phyloP scores from a whole-genome alignment of 2,888 invertebrate species.

The Silvanus unidentatus region DNA sequence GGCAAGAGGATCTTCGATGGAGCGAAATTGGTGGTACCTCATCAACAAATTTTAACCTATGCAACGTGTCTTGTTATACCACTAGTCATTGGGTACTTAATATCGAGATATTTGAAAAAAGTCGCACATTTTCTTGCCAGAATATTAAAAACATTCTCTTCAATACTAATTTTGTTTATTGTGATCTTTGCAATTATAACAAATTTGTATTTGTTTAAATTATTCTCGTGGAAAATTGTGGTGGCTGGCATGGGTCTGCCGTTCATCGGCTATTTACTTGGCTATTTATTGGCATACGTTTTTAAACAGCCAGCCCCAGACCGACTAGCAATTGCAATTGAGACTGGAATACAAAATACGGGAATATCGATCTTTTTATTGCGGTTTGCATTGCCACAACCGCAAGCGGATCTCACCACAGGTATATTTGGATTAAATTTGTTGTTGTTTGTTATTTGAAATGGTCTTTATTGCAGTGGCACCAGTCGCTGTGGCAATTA shows the following conservation, averaged over 20 bases:
- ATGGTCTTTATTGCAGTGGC: slow-evolving; percentile 54
- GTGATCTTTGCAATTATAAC: slow-evolving; percentile 80
- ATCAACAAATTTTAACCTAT: slow-evolving; percentile 66
- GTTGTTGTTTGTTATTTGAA: background rate
- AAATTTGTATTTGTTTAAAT: slow-evolving; percentile 82
- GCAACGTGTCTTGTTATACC: slow-evolving; percentile 75
- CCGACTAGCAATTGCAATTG: slow-evolving; percentile 82
- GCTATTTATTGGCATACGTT: slow-evolving; percentile 58
- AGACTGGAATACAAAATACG: slow-evolving; percentile 91
- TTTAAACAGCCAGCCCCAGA: slow-evolving; percentile 61
- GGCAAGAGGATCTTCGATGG: slow-evolving; percentile 69
- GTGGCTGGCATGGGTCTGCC: slow-evolving; percentile 76
- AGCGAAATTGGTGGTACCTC: slow-evolving; percentile 71
- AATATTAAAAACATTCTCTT: slow-evolving; percentile 79
- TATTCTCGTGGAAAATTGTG: slow-evolving; percentile 84
- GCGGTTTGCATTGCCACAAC: slow-evolving; percentile 73
- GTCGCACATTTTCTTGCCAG: slow-evolving; percentile 66
- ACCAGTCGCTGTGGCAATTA: slow-evolving; percentile 85
- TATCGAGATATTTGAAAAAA: slow-evolving; percentile 64
- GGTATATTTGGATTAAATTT: slow-evolving; percentile 52
- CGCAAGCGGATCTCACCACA: slow-evolving; percentile 83
- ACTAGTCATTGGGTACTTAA: slow-evolving; percentile 59
- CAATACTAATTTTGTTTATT: slow-evolving; percentile 73
- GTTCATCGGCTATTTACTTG: slow-evolving; percentile 72
- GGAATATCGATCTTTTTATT: slow-evolving; percentile 87